Evolutionary conservation across 2,113 vertebrate genomes (phyloP), one percentile per base, ranked within the genome.

Genomic region (Galeopterus variegatus): DNA sequence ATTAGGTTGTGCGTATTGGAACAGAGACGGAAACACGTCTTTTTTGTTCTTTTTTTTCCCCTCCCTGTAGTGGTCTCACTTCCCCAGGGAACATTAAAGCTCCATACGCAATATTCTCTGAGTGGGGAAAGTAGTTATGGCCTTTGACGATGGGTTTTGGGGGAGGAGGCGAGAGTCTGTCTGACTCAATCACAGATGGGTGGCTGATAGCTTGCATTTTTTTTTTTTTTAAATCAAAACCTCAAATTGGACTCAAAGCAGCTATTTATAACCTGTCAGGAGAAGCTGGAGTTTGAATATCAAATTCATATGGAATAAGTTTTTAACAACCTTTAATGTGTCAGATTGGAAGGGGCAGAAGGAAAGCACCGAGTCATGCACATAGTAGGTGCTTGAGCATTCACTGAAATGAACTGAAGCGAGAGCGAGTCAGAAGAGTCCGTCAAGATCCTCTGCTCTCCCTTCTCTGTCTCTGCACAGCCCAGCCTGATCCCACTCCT

Each of bases 201-300:
- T 64, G 33, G 77, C 85, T 95, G 94, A 28, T 52, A 76, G 52
- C 84, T 90, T 72, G 14, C 72, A 36, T 82, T 4, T 52, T 21
- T 1, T 54, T 91, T 93, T 52, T 70, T 84, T 94, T 95, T 64
- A 88, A 97, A 98, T 96, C 95, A 88, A 86, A 97, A 84, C 77
- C 96, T 98, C 94, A 69, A 90, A 88, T 77, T 94, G 93, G 93
- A 89, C 96, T 84, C 85, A 67, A 70, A 93, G 93, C 14, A 19
- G 87, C 75, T 97, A 76, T 97, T 97, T 97, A 96, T 94, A 95
- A 96, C 90, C 98, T 96, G 93, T 80, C 82, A 91, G 52, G 95
- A 86, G 97, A 97, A 90, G 92, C 97, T 65, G 94, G 76, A 15
- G 14, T 93, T 95, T 93, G 95, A 33, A 89, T 80, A 54, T 85